Base-by-base conservation (phyloP, 2,888 invertebrate species). In the Eristalis arbustorum region DNA sequence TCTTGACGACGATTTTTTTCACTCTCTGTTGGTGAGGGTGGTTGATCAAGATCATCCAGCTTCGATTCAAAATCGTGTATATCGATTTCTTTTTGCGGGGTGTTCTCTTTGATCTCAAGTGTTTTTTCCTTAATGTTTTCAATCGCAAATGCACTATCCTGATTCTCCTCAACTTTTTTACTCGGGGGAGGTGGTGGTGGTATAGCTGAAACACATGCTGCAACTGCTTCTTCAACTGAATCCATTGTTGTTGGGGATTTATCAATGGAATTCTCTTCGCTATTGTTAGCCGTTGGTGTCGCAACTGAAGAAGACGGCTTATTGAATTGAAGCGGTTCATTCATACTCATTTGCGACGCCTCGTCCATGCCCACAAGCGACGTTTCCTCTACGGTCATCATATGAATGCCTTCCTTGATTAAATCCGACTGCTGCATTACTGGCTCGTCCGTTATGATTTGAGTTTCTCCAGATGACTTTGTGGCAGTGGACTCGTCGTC, bases 1-100 rank as follows among this genome's bases (percentile, higher is more conserved):
- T 92, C 91, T 79, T 92, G 91, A 3, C 92, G 91, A 1, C 92
- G 93, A 94, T 92, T 91, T 94, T 92, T 93, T 93, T 92, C 90
- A 88, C 92, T 91, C 91, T 90, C 90, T 75, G 89, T 91, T n/a
- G 90, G 91, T 49, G 91, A 92, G 56, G 90, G 89, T 34, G 91
- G 91, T 61, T 92, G 90, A 2, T 91, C 90, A 77, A 91, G 89
- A 71, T 90, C 89, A n/a, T 88, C 90, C 13, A 91, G 80, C 88
- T 94, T 93, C 88, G 91, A 91, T 18, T 88, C 72, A 1, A 71
- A 10, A 13, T 75, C 62, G 37, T 78, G 61, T n/a, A 31, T 57
- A 25, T 63, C 40, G 13, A 72, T 1, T 49, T 75, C 78, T 4
- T 67, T 76, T 11, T 11, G 34, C 23, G 18, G 67, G 63, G 71